Base-by-base conservation (phyloP, 2,113 vertebrate species). In the Nothocercus nigrocapillus region DNA sequence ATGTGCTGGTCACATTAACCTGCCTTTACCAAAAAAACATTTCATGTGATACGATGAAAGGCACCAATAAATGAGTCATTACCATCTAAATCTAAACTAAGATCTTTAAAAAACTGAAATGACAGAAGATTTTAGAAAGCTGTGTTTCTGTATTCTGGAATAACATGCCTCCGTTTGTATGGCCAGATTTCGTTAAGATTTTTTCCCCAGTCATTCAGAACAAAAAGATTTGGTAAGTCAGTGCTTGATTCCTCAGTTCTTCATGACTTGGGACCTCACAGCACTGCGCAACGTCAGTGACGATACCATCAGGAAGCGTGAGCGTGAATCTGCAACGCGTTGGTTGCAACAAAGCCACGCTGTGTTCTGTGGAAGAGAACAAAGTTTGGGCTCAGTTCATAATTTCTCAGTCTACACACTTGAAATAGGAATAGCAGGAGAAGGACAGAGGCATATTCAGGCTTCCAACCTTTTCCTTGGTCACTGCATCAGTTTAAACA, bases 1-100 rank as follows among this genome's bases (percentile, higher is more conserved):
- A 36, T 70, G 72, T 84, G 68, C 76, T 68, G 93, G 94, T 93
- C 92, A 96, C 44, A 68, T 62, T 94, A 90, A 95, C 80, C 88
- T 90, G 64, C 79, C 63, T 93, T 75, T 79, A 77, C 45, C 54
- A 69, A 85, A 88, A 89, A 67, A 61, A 30, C 14, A 64, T 47
- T 90, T 67, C 69, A 93, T 72, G 73, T 86, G 73, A 61, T 83
- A 89, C 38, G 84, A 79, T 11, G 7, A 94, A 92, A 94, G 59
- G 62, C n/a, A 90, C 54, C 49, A 84, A 86, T 79, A 88, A 86
- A 93, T 93, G 58, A 92, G 75, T 95, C 92, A 96, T 22, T 82
- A 18, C 45, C 36, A 86, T 84, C 88, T 73, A 95, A 88, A 82
- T 81, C 66, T 82, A 70, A 89, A 53, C 27, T 30, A 69, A 85